phyloP scores from a whole-genome alignment of 2,797 vertebrate species.

The Neosalanx taihuensis region DNA sequence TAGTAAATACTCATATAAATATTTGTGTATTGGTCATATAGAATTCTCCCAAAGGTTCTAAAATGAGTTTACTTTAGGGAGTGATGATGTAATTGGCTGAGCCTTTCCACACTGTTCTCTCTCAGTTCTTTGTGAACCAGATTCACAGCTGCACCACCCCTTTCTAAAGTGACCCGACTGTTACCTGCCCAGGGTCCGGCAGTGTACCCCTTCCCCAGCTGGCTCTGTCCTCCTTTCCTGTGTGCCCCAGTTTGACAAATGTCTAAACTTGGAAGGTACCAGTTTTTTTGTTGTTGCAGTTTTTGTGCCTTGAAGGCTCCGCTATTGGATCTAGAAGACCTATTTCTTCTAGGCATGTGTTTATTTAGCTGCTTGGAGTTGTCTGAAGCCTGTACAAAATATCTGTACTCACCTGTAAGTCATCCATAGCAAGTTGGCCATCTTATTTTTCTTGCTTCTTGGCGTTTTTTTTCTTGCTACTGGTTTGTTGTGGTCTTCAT shows the following conservation, averaged over 20 bases:
- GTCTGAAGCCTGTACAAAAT: not conserved
- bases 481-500: constrained; percentile 42
- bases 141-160: not conserved
- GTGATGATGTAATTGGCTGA: too few species aligned
- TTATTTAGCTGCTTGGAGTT: not conserved
- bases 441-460: constrained; percentile 11
- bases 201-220: not conserved
- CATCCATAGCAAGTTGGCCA: constrained; percentile 20
- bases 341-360: not conserved
- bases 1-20: not conserved
- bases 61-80: not conserved
- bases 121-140: not conserved
- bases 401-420: constrained; percentile 8
- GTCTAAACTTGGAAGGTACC: constrained; percentile 4
- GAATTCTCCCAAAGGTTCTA: too few species aligned
- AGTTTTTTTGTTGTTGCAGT: not conserved
- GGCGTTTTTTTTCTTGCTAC: not conserved
- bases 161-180: not conserved
- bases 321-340: not conserved
- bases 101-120: not conserved
- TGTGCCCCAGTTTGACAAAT: not conserved
- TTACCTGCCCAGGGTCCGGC: not conserved
- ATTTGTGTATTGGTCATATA: too few species aligned
- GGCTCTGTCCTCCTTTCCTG: not conserved
- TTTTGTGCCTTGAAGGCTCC: not conserved